A percentile compares a stretch with the other conserved stretches of the same genome.
Conservation (phyloP, 2,113 vertebrate genomes). For the Isurus oxyrinchus region DNA sequence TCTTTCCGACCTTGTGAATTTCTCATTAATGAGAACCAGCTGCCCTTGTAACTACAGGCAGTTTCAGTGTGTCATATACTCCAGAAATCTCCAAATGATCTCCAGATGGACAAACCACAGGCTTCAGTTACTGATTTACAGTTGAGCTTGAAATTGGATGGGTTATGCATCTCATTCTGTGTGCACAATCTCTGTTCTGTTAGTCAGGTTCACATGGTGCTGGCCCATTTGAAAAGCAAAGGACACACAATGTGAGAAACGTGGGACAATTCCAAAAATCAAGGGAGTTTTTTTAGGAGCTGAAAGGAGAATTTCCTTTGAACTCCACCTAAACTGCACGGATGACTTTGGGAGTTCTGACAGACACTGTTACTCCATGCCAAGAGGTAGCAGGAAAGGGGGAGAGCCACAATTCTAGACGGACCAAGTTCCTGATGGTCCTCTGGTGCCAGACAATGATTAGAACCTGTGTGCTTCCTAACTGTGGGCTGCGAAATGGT, state of each 20-base stretch:
- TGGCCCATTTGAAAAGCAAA: not conserved
- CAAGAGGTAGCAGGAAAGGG: not conserved
- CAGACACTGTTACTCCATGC: not conserved
- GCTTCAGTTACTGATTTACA: not conserved
- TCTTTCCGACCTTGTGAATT: constrained; percentile 22
- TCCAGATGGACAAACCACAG: constrained; percentile 19
- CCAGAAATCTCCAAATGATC: not conserved
- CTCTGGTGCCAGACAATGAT: not conserved
- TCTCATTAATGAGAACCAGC: not conserved
- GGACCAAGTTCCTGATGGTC: not conserved
- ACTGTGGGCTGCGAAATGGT: not conserved
- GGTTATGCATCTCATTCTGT: not conserved
- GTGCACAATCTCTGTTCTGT: not conserved
- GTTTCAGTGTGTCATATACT: not conserved
- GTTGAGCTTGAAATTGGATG: not conserved
- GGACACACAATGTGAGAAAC: not conserved
- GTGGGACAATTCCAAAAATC: not conserved
- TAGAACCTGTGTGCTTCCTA: not conserved
- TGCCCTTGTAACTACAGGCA: not conserved
- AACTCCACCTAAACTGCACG: not conserved
- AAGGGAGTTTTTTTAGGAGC: not conserved
- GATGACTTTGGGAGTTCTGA: not conserved
- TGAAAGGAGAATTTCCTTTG: not conserved
- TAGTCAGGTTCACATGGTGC: not conserved
- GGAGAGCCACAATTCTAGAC: not conserved